phyloP scores from a whole-genome alignment of 2,113 vertebrate species.

The Phocoena sinus region DNA sequence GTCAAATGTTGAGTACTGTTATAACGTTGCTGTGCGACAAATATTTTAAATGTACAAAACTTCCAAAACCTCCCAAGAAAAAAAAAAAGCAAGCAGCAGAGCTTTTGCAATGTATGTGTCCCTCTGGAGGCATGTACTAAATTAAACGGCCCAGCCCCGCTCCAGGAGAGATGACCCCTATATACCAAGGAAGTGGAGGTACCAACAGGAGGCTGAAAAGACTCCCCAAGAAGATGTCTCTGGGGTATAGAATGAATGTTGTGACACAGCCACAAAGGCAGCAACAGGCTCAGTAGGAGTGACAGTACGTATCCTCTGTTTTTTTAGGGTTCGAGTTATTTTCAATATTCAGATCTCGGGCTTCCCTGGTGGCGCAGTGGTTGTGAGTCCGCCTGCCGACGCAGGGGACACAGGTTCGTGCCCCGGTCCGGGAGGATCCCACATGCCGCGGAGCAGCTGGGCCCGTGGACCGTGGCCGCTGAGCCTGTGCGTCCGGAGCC shows the following conservation, averaged over 20 bases:
- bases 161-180: not conserved
- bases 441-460: too few species aligned
- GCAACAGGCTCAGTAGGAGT: not conserved
- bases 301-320: not conserved
- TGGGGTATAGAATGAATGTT: not conserved
- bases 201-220: not conserved
- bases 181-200: not conserved
- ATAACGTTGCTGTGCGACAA: not conserved
- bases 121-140: not conserved
- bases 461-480: accelerated
- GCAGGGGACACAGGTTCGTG: too few species aligned
- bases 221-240: not conserved
- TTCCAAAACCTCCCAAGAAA: not conserved
- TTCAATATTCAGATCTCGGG: not conserved
- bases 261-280: not conserved
- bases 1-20: conserved; percentile 13
- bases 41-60: conserved; percentile 6
- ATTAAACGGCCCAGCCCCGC: not conserved
- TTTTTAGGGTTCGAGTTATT: not conserved
- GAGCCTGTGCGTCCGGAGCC: too few species aligned
- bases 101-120: not conserved
- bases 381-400: too few species aligned
- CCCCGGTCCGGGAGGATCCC: too few species aligned
- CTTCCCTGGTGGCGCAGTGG: too few species aligned
- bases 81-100: not conserved